Conservation (phyloP, 2,888 invertebrate species). For the Caradrina kadenii region DNA sequence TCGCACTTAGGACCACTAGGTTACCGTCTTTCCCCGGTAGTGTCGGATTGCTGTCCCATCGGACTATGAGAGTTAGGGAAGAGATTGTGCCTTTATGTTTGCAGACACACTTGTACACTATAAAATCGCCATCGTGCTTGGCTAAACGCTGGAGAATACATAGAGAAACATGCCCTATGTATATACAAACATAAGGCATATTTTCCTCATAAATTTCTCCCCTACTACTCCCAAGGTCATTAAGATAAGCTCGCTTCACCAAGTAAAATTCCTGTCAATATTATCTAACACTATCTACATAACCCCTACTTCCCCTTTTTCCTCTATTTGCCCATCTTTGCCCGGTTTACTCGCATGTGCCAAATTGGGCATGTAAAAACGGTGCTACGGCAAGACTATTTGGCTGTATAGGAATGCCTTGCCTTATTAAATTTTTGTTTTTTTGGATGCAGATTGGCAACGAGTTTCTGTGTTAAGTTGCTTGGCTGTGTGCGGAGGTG, state of each 20-base stretch:
- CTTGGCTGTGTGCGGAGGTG: conserved; percentile 1
- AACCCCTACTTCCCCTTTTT: conserved; percentile 25
- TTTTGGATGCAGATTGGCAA: conserved; percentile 24
- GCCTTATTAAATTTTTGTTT: conserved; percentile 43
- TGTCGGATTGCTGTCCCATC: too few relatives aligned
- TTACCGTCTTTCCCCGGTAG: too few relatives aligned
- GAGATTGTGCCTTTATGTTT: too few relatives aligned
- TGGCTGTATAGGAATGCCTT: conserved; percentile 14
- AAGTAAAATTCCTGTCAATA: conserved; percentile 42
- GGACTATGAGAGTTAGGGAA: too few relatives aligned
- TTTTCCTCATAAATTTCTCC: conserved; percentile 21
- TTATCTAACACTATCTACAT: conserved; percentile 52
- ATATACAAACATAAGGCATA: conserved; percentile 1
- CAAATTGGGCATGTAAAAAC: conserved; percentile 51
- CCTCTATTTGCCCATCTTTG: conserved; percentile 15
- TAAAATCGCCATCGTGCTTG: too few relatives aligned
- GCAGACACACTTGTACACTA: too few relatives aligned
- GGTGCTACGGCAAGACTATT: conserved; percentile 11
- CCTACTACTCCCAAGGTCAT: conserved; percentile 38
- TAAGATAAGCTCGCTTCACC: conserved; percentile 45
- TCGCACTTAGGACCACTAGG: too few relatives aligned
- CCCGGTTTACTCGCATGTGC: conserved; percentile 49
- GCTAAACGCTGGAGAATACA: too few relatives aligned
- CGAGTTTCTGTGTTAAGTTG: conserved; percentile 5
- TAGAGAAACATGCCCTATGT: too few relatives aligned